phyloP scores from a whole-genome alignment of 2,797 vertebrate species.

The Eremophila alpestris region DNA sequence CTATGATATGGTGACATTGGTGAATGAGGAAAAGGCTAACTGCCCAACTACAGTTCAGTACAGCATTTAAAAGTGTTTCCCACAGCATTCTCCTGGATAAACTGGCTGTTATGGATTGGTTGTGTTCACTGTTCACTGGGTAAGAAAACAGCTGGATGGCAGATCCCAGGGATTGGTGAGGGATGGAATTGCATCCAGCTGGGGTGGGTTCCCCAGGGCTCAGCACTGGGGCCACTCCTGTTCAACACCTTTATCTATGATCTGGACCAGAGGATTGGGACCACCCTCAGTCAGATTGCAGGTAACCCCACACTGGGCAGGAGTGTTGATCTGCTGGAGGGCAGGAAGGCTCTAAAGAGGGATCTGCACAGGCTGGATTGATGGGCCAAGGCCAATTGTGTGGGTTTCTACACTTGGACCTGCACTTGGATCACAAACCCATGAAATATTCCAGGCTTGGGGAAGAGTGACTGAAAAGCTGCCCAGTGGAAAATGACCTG shows the following conservation, averaged over 20 bases:
- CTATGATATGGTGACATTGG: background rate
- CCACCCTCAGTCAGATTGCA: background rate
- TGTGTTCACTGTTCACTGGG: background rate
- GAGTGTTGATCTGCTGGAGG: background rate
- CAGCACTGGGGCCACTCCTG: background rate
- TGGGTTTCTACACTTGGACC: background rate
- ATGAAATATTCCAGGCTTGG: background rate
- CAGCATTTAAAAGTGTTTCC: background rate
- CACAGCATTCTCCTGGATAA: background rate
- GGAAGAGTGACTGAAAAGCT: background rate
- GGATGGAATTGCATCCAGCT: background rate
- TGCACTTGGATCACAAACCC: background rate
- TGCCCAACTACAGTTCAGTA: background rate
- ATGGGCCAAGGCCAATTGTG: background rate
- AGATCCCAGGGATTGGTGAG: background rate
- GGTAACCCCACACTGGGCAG: background rate
- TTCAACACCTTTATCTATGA: background rate
- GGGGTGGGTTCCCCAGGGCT: fast-evolving
- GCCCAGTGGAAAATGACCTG: background rate
- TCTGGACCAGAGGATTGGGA: fast-evolving
- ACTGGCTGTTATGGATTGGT: background rate
- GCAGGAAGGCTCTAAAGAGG: background rate
- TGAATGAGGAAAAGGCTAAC: background rate
- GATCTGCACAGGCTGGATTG: background rate
- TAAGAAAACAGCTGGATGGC: background rate